Conservation (phyloP, 2,797 vertebrate genomes). For the Syngnathus acus region DNA sequence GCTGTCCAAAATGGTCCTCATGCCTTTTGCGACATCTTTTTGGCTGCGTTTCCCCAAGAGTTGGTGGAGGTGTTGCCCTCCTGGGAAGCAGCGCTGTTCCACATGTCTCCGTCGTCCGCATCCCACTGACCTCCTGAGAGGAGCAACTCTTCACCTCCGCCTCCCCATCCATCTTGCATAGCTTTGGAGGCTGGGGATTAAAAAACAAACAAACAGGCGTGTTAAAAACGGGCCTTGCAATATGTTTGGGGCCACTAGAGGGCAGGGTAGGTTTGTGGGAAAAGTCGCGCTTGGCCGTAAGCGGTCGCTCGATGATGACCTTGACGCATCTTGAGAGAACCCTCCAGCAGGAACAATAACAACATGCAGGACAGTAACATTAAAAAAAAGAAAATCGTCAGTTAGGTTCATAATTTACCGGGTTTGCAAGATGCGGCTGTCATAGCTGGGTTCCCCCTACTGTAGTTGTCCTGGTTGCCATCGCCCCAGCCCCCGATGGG, state of each 20-base stretch:
- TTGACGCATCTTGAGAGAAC: conserved; percentile 20
- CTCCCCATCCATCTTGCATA: conserved; percentile 98
- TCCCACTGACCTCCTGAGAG: conserved; percentile 72
- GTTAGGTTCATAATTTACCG: conserved; percentile 63
- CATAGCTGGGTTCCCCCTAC: conserved; percentile 77
- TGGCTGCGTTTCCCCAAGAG: conserved; percentile 69
- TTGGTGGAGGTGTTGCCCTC: conserved; percentile 80
- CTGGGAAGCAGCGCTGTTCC: conserved; percentile 86
- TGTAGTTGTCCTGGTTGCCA: conserved; percentile 67
- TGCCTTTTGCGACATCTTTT: conserved; percentile 85
- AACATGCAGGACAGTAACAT: not conserved
- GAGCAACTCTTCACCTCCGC: conserved; percentile 84
- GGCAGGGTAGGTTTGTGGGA: conserved; percentile 42
- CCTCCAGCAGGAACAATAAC: not conserved
- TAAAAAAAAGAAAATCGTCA: not conserved
- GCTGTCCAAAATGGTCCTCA: not conserved
- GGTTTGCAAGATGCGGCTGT: conserved; percentile 80
- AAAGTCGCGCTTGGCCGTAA: not conserved
- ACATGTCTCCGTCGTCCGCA: conserved; percentile 92
- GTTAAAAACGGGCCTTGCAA: not conserved
- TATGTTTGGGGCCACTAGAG: conserved; percentile 41
- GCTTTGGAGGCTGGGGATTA: conserved; percentile 83
- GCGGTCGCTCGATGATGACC: conserved; percentile 22
- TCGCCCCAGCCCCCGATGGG: conserved; percentile 83
- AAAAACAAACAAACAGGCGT: not conserved